Conservation (phyloP, 2,888 invertebrate species). For the Melinaea menophilus region DNA sequence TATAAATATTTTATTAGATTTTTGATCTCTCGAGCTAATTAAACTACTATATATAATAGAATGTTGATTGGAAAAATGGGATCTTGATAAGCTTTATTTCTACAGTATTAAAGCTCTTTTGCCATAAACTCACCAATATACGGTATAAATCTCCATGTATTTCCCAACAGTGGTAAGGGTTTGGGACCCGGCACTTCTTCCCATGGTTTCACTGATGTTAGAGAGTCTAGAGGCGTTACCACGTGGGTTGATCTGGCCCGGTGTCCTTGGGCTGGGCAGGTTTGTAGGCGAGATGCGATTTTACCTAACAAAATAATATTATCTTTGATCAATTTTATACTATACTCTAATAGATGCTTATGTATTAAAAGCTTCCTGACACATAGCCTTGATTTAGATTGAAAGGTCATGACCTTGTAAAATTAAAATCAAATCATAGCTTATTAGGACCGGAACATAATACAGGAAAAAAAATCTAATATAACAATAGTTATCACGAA, state of each 20-base stretch:
- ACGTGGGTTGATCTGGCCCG: slow-evolving; percentile 64
- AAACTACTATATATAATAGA: no score
- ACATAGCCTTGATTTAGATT: no score
- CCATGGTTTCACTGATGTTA: slow-evolving; percentile 67
- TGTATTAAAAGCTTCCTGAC: no score
- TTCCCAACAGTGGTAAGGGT: slow-evolving; percentile 78
- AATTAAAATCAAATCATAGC: no score
- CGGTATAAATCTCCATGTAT: slow-evolving; percentile 80
- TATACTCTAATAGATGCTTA: no score
- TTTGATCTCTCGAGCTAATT: not conserved
- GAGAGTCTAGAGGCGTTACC: slow-evolving; percentile 52
- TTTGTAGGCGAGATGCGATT: slow-evolving; percentile 16
- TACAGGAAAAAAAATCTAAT: no score
- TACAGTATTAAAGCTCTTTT: not conserved
- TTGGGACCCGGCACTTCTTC: slow-evolving; percentile 79
- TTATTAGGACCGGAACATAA: no score
- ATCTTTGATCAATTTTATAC: no score
- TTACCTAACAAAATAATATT: slow-evolving; percentile 9
- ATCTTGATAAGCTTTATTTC: not conserved
- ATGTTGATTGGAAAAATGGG: no score
- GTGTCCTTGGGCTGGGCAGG: slow-evolving; percentile 53
- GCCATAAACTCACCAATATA: slow-evolving; percentile 70
- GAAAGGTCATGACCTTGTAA: no score
- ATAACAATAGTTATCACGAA: no score
- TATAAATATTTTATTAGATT: not conserved